Evolutionary conservation across 1,140 invertebrate genomes (phyloP).

Genomic region (Camponotus floridanus): DNA sequence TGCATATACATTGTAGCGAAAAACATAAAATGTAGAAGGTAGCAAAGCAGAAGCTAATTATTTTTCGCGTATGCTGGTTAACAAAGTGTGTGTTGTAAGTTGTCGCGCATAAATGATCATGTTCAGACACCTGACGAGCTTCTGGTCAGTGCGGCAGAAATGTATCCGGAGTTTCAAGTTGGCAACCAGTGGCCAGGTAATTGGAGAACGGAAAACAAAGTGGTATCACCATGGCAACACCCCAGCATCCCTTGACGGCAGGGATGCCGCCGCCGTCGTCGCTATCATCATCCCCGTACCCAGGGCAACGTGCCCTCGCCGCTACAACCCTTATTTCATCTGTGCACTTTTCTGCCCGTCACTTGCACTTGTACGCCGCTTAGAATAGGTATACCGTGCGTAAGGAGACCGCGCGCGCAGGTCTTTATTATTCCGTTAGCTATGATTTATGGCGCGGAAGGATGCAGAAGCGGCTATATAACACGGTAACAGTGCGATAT

Average conservation of each 20-base stretch:
- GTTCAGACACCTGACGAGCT: background rate
- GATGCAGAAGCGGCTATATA: slow-evolving; percentile 16
- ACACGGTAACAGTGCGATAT: slow-evolving; percentile 19
- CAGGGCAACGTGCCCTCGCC: slow-evolving; percentile 59
- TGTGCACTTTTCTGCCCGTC: slow-evolving; percentile 53
- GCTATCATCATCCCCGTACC: background rate
- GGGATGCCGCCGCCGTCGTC: background rate
- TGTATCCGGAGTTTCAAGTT: slow-evolving; percentile 72
- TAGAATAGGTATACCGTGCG: slow-evolving; percentile 7
- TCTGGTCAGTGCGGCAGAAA: slow-evolving; percentile 25
- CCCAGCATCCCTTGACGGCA: slow-evolving; percentile 72
- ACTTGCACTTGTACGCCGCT: background rate
- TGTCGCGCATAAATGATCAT: background rate
- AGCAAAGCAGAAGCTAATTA: background rate
- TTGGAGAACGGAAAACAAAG: slow-evolving; percentile 83
- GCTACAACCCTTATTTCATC: slow-evolving; percentile 62
- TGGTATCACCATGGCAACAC: slow-evolving; percentile 80
- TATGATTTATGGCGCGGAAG: slow-evolving; percentile 33
- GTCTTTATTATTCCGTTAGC: slow-evolving; percentile 67
- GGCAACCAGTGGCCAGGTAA: slow-evolving; percentile 79
- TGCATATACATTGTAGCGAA: too few species aligned
- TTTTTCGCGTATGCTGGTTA: background rate
- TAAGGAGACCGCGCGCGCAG: slow-evolving; percentile 5
- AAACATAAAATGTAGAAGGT: too few species aligned
- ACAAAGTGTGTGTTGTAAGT: background rate